Evolutionary conservation across 2,797 vertebrate species (phyloP).

Genomic region (Tinamus major): DNA sequence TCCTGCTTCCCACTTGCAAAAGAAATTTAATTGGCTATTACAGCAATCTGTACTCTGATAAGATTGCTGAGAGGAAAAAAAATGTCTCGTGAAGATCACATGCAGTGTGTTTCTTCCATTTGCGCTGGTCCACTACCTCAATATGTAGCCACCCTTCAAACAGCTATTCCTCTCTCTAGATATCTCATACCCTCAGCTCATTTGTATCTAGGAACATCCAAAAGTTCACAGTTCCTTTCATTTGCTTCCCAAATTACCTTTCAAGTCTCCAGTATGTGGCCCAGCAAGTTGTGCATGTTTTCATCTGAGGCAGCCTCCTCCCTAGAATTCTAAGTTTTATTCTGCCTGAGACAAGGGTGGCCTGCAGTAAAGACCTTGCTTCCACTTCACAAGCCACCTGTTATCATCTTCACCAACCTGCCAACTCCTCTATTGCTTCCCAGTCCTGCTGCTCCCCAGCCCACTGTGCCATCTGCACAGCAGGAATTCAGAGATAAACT

Average conservation of each 20-base stretch:
- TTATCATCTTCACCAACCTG: conserved; percentile 56
- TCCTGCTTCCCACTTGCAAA: conserved; percentile 25
- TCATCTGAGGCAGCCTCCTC: not conserved
- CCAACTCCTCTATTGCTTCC: conserved; percentile 65
- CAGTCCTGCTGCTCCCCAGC: conserved; percentile 66
- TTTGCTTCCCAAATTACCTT: not conserved
- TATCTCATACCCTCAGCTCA: not conserved
- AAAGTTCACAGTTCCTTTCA: not conserved
- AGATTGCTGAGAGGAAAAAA: not conserved
- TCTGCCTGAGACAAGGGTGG: conserved; percentile 26
- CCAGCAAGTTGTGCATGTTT: not conserved
- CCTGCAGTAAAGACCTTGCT: conserved; percentile 63
- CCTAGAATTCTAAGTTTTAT: not conserved
- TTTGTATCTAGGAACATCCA: not conserved
- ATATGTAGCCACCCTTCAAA: accelerated
- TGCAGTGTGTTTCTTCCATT: accelerated
- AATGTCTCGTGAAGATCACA: not conserved
- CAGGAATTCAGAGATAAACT: conserved; percentile 70
- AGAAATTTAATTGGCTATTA: conserved; percentile 27
- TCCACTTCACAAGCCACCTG: conserved; percentile 71
- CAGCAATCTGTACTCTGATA: conserved; percentile 4
- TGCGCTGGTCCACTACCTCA: not conserved
- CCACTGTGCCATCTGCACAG: conserved; percentile 71
- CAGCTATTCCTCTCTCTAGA: not conserved
- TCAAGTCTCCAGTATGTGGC: not conserved